Evolutionary conservation across 1,140 invertebrate species (phyloP).

Genomic region (Microplitis mediator): DNA sequence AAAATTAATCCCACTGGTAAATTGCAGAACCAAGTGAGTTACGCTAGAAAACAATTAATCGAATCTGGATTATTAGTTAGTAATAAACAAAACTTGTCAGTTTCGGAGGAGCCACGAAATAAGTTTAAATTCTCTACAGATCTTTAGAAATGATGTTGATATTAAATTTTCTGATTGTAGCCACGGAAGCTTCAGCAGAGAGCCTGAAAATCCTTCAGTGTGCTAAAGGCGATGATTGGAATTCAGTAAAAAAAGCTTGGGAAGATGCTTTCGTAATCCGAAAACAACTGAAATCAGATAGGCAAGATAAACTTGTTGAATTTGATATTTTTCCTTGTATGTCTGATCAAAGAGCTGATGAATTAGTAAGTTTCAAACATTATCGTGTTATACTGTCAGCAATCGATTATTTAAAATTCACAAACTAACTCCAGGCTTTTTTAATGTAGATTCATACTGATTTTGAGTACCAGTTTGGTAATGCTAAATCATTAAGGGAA

Average conservation of each 20-base stretch:
- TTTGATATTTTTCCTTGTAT: not conserved
- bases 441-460: not conserved
- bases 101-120: not conserved
- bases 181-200: not conserved
- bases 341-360: not conserved
- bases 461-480: not conserved
- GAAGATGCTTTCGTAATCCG: not conserved
- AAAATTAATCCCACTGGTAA: constrained; percentile 16
- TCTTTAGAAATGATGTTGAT: too few relatives aligned
- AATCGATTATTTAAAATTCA: not conserved
- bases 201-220: not conserved
- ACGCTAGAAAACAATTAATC: not conserved
- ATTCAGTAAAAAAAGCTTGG: not conserved
- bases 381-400: too few relatives aligned
- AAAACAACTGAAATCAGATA: not conserved
- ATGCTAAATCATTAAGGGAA: not conserved
- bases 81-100: not conserved
- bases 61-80: constrained; percentile 1
- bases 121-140: not conserved
- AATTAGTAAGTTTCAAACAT: constrained; percentile 10
- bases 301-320: not conserved
- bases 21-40: constrained; percentile 10
- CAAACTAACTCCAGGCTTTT: not conserved
- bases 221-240: not conserved
- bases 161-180: not conserved